Evolutionary conservation across 2,888 invertebrate genomes (phyloP), one percentile per base, ranked within the genome.

Genomic region (Acanthopleura granulata): DNA sequence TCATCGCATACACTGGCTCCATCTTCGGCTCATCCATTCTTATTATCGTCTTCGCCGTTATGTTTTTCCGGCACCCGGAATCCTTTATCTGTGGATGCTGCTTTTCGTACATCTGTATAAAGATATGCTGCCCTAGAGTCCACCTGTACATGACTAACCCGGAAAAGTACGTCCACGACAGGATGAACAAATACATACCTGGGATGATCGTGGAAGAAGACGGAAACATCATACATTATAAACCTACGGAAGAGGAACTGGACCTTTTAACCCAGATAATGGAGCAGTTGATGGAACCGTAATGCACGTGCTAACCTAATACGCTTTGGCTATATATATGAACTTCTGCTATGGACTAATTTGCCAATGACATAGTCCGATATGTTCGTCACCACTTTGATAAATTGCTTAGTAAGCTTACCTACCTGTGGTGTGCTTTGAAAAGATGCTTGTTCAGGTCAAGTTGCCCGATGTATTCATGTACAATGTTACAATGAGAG

Each of bases 121-220:
- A 71, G 49, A n/a, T 49, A n/a, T 71, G 71, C 49, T 71, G 71
- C 27, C 71, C 71, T 16, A 16, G n/a, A 29, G 1, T 71, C 1
- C 18, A n/a, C 49, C 49, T 29, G 18, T 71, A 71, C 49, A 16
- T 71, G 22, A 49, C 40, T 18, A 49, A 71, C 50, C 71, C 71
- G 18, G 49, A 40, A 18, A 71, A 71, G n/a, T 71, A 22, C 49
- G 49, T 71, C 18, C 71, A 49, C 50, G 71, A 40, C 50, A 27
- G 71, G 9, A 71, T 71, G 71, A 70, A 71, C 50, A 16, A 71
- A n/a, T 71, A 71, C 50, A 49, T 71, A 18, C 71, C 71, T 16
- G 71, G 71, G 12, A 71, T 71, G 71, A 71, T 49, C n/a, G 49
- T 71, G 16, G 22, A 49, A n/a, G 71, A 71, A 49, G 40, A 40